Evolutionary conservation across 2,797 vertebrate species (phyloP).

Genomic region (Scleropages formosus): DNA sequence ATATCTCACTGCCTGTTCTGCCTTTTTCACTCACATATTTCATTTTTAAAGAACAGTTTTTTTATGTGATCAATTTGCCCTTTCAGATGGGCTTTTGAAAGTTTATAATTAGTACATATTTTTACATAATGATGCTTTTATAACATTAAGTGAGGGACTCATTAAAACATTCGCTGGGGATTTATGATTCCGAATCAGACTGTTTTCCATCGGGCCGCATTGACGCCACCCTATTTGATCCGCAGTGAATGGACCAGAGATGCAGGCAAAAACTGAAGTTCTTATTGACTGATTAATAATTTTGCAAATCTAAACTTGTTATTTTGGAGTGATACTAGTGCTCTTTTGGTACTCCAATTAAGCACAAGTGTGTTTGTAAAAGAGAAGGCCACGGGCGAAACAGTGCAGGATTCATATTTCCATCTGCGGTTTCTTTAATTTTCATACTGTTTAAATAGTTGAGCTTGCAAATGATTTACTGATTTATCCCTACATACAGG

Average conservation of each 20-base stretch:
- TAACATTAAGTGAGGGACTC: constrained; percentile 5
- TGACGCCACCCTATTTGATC: constrained; percentile 3
- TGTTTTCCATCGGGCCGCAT: constrained; percentile 27
- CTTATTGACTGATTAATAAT: no score
- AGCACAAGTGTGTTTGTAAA: no score
- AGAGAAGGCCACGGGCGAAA: no score
- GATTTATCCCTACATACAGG: no score
- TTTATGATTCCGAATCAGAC: neutral
- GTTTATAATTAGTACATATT: neutral
- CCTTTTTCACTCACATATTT: constrained; percentile 53
- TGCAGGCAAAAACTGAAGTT: no score
- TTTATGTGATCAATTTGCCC: neutral
- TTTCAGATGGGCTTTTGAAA: neutral
- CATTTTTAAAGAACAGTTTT: constrained; percentile 37
- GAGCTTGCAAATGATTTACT: no score
- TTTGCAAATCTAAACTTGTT: neutral
- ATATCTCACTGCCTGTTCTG: constrained; percentile 54
- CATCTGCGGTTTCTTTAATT: no score
- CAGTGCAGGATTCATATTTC: no score
- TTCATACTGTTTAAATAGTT: no score
- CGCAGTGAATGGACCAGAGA: neutral
- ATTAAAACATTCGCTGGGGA: constrained; percentile 7
- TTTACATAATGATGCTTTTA: neutral
- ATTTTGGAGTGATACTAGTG: neutral
- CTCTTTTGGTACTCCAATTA: neutral